phyloP scores from a whole-genome alignment of 2,113 vertebrate genomes.

The Sylvilagus bachmani region DNA sequence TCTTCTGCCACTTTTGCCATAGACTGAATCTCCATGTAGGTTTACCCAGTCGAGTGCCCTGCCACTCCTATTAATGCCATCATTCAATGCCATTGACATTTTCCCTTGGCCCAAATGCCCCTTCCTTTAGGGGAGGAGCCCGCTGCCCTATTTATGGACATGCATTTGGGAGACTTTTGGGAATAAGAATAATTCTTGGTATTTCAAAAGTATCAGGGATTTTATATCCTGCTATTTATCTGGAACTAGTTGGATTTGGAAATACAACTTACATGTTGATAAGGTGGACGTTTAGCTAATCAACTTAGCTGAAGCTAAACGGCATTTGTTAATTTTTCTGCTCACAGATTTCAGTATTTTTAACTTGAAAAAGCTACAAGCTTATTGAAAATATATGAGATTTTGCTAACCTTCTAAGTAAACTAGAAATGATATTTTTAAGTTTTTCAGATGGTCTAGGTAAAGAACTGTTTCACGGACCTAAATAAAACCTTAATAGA shows the following conservation, averaged over 20 bases:
- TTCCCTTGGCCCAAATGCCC: neutral
- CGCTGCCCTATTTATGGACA: neutral
- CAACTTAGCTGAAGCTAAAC: neutral
- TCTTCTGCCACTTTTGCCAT: neutral
- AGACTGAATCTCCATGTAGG: neutral
- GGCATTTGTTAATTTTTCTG: neutral
- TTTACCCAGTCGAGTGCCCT: neutral
- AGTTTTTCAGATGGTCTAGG: neutral
- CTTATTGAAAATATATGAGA: neutral
- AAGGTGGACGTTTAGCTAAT: neutral
- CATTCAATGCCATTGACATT: neutral
- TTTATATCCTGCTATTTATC: neutral
- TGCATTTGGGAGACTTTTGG: neutral
- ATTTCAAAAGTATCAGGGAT: neutral
- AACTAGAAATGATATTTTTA: neutral
- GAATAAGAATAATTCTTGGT: neutral
- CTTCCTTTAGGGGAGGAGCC: neutral
- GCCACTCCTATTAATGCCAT: neutral
- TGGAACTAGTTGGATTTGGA: neutral
- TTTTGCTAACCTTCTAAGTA: neutral
- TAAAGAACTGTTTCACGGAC: neutral
- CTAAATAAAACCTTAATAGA: neutral
- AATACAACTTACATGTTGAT: neutral
- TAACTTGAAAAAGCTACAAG: constrained; percentile 6
- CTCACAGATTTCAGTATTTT: neutral